Base-by-base conservation (phyloP, 2,797 vertebrate species). In the Halcyon smyrnensis region DNA sequence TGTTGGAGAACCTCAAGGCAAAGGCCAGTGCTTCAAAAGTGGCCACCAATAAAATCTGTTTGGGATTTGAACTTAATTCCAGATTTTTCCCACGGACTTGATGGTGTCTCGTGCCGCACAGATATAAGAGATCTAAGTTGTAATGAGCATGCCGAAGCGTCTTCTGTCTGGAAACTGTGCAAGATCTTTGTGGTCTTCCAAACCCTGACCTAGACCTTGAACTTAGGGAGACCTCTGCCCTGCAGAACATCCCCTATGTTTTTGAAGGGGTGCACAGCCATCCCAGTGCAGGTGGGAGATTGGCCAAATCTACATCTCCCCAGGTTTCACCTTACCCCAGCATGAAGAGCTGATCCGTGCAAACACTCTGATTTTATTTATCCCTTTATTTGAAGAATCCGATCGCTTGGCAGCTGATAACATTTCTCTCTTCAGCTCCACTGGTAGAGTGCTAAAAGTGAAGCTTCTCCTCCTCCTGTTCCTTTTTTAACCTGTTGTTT, bases 61-160 rank as follows among this genome's bases (percentile, higher is more conserved):
- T 37, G 59, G 46, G 10, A 11, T 50, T 71, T 60, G 37, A 64
- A 41, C 18, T 24, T 12, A 37, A 37, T 60, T 71, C 28, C 7
- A 12, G 4, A 0, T 15, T 67, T 71, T 53, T 4, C 27, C 16
- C 5, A 1, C 10, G 17, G 12, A 16, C 13, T n/a, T 8, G 6
- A 11, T 36, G 19, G 4, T 81, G 17, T 27, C 41, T 64, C 10
- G 1, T 7, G 30, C 7, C 3, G 3, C 53, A 21, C 5, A 36
- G n/a, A 6, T 12, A 11, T 0, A 0, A 15, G 25, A 43, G 11
- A 4, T 63, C 53, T 12, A 16, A 63, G 6, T 27, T 32, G 6
- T 8, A n/a, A 16, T 8, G 41, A 50, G 21, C 5, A 1, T 1
- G 12, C 16, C n/a, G 34, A 75, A 5, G 13, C 21, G 14, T 9